A percentile compares a stretch with the other conserved stretches of the same genome.
Evolutionary conservation across 2,797 vertebrate genomes (phyloP).

Genomic region (Eupleurogrammus muticus): DNA sequence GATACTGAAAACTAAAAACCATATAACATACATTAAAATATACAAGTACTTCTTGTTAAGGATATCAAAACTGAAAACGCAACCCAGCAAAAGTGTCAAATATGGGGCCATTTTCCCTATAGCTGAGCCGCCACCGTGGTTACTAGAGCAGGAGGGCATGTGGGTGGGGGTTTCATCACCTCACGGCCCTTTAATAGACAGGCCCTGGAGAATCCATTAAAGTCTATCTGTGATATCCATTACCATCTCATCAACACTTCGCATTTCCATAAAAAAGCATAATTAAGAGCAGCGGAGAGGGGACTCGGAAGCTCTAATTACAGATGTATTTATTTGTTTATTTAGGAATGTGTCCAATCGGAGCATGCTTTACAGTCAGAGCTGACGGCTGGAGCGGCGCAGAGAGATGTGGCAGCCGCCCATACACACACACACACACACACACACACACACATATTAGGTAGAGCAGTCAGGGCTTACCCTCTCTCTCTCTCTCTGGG

Average conservation of each 20-base stretch:
- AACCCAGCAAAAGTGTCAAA: too few species aligned
- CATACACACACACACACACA: slow-evolving; percentile 20
- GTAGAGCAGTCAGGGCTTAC: not conserved
- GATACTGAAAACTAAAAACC: too few species aligned
- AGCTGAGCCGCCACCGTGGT: slow-evolving; percentile 22
- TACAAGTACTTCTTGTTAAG: too few species aligned
- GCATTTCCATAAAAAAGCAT: slow-evolving; percentile 88
- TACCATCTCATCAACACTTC: slow-evolving; percentile 70
- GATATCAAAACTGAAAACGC: too few species aligned
- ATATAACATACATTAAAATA: too few species aligned
- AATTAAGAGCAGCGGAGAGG: slow-evolving; percentile 79
- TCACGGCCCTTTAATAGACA: slow-evolving; percentile 65
- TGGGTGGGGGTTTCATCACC: slow-evolving; percentile 51
- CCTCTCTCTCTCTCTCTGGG: slow-evolving; percentile 33
- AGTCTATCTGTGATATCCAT: slow-evolving; percentile 70
- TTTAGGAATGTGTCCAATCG: slow-evolving; percentile 50
- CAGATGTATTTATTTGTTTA: slow-evolving; percentile 62
- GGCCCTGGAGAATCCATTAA: slow-evolving; percentile 72
- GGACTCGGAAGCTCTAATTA: slow-evolving; percentile 58
- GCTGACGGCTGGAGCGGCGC: slow-evolving; percentile 24
- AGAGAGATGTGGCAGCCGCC: not conserved
- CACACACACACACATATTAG: slow-evolving; percentile 2
- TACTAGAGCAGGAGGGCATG: not conserved
- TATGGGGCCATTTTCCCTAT: not conserved
- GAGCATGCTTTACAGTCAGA: slow-evolving; percentile 25